These are phyloP conservation scores for Colostygia pectinataria DNA, from an alignment of 2,888 invertebrate genomes.

Conservation along the genomic window DNA sequence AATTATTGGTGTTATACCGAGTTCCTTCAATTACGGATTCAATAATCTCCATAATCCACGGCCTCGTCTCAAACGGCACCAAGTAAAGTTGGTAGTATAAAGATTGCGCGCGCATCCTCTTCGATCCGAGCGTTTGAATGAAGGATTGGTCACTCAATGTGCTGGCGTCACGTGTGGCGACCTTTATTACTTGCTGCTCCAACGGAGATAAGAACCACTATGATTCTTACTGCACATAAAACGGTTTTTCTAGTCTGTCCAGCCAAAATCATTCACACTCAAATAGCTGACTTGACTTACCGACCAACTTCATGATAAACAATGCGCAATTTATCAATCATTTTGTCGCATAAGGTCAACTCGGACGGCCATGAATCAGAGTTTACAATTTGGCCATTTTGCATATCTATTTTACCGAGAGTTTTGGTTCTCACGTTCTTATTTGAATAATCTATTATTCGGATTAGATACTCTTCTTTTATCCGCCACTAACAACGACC, in stretches of 20 bases:
- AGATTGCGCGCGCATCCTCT: conserved; percentile 72
- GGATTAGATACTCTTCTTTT: no score
- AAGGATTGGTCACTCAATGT: conserved; percentile 62
- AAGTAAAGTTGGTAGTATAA: conserved; percentile 34
- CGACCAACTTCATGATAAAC: neutral
- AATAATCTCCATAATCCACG: conserved; percentile 34
- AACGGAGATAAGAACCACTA: conserved; percentile 16
- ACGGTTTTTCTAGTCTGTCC: no score
- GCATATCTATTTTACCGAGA: no score
- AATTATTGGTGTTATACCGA: neutral
- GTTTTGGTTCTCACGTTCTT: no score
- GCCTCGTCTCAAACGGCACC: conserved; percentile 45
- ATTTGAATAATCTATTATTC: no score
- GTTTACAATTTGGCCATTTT: no score
- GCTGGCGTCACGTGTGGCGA: conserved; percentile 45
- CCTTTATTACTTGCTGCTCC: conserved; percentile 27
- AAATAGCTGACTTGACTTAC: neutral
- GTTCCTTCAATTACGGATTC: conserved; percentile 16
- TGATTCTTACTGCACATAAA: conserved; percentile 6
- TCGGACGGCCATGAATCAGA: no score
- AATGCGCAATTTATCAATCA: no score
- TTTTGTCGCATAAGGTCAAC: no score
- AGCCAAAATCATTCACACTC: no score
- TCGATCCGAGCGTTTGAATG: conserved; percentile 76
- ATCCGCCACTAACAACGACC: no score